Base-by-base conservation (phyloP, 2,888 invertebrate genomes). In the Globia sparganii region DNA sequence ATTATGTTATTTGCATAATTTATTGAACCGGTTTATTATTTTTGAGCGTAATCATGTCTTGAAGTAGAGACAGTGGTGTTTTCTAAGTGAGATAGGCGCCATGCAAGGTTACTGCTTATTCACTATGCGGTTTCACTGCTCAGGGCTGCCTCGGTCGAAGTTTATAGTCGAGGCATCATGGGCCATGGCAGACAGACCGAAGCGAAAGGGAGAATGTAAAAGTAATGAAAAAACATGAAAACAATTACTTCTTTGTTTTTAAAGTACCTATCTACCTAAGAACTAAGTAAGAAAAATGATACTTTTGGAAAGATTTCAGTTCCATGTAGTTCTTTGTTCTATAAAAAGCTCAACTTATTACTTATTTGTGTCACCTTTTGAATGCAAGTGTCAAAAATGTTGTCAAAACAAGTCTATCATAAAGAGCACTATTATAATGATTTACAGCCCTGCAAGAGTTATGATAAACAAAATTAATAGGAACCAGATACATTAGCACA, bases 1-100 rank as follows among this genome's bases (percentile, higher is more conserved):
- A 90, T 91, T 89, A 91, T 87, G 71, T 80, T 85, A 88, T 89
- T 91, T 87, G 88, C 89, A 87, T 89, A 89, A 91, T 89, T 90
- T 86, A 89, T 87, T 71, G 72, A 77, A 83, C 87, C 82, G 78
- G 87, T 88, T 91, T 81, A 28, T 71, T 86, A 78, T 83, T 82
- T 87, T 86, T 77, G 61, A 81, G 77, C 61, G 67, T 81, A 81
- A 86, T 82, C 77, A 72, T 84, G 72, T 77, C 67, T 78, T 78
- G 56, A 81, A 79, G 75, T 76, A 79, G 84, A 85, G 79, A 81
- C 80, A 84, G 77, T 78, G 80, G 77, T 81, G 87, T 85, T 84
- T 84, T 73, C 78, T 82, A 87, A 59, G 72, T 81, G 82, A 79
- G 75, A 83, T 86, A 84, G 84, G 89, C 78, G 79, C 81, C 86